Base-by-base conservation (phyloP, 2,888 invertebrate species). In the Stenotaenia linearis region DNA sequence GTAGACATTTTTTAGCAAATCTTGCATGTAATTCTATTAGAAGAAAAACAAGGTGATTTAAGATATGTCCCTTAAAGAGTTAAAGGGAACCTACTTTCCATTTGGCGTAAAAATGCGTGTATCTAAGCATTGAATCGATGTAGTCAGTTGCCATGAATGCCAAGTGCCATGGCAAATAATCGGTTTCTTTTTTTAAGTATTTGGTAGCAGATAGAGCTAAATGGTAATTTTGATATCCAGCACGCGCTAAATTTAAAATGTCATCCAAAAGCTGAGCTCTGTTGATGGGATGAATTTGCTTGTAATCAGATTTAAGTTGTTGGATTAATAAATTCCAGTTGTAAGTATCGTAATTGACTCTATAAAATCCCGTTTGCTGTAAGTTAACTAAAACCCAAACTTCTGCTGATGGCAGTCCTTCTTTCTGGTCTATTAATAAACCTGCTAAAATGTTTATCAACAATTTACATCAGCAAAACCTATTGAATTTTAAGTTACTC, bases 271-370 rank as follows among this genome's bases (percentile, higher is more conserved):
- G 21, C 21, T 77, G 77, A 12, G 77, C 77, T 37, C 77, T 35
- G 40, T 77, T 77, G 21, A 45, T n/a, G 12, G 21, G 18, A 28
- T 77, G 45, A 45, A 77, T 77, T 40, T 37, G 21, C 77, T 77
- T 78, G 75, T 80, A 79, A 76, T 83, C 79, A 10, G 18, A 37
- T 25, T 75, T 28, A 21, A 83, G 75, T 50, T 80, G 81, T 3
- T 80, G 23, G 9, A 75, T 76, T 35, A 87, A 82, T 80, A 83
- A 80, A 1, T 82, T 80, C 87, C 87, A 87, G 84, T 86, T 86
- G 1, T 82, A 80, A 10, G 81, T 81, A 61, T 87, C 86, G 81
- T 87, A 87, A 80, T 86, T 86, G 15, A 85, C 85, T 80, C 86
- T 80, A 81, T 84, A 87, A 82, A 85, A 87, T 2, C 86, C 87